Base-by-base conservation (phyloP, 2,888 invertebrate species). In the Oscheius sp. region DNA sequence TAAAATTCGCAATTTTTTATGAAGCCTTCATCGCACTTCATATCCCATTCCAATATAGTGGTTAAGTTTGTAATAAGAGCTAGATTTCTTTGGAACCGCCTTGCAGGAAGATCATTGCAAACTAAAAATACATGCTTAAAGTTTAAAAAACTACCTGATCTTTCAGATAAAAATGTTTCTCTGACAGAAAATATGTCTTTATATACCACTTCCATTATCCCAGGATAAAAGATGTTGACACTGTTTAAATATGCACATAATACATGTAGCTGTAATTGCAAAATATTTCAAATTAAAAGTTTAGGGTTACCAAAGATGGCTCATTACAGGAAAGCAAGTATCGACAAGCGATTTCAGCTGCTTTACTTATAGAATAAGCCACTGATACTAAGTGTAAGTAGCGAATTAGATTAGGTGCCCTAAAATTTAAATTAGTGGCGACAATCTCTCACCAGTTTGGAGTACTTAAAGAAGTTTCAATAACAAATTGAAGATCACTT, bases 321-420 rank as follows among this genome's bases (percentile, higher is more conserved):
- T 67, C 67, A 4, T 39, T 20, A 29, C 39, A 33, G 20, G 45
- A 29, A 17, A 72, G 27, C 4, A 72, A 20, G 27, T 74, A 72
- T 23, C 79, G 45, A n/a, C 70, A 50, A 6, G 71, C 71, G 33
- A 79, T 78, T 69, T 79, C 79, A 3, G 77, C 74, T 0, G 73
- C 75, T 67, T 79, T 79, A n/a, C 45, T n/a, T 5, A 69, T 67
- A 8, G 73, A 71, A 46, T 42, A 67, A 0, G 76, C 66, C 20
- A 78, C 70, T 0, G 77, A 63, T n/a, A 79, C 69, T 1, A 75
- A 70, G 39, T 79, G 77, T n/a, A 79, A 69, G 65, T 79, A 77
- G 2, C 74, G 71, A 10, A 77, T 66, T 1, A 77, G 50, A 0
- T 63, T 37, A 2, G 69, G 25, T 10, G 72, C 55, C 45, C 73